phyloP scores from a whole-genome alignment of 2,797 vertebrate species.

The Denticeps clupeoides region DNA sequence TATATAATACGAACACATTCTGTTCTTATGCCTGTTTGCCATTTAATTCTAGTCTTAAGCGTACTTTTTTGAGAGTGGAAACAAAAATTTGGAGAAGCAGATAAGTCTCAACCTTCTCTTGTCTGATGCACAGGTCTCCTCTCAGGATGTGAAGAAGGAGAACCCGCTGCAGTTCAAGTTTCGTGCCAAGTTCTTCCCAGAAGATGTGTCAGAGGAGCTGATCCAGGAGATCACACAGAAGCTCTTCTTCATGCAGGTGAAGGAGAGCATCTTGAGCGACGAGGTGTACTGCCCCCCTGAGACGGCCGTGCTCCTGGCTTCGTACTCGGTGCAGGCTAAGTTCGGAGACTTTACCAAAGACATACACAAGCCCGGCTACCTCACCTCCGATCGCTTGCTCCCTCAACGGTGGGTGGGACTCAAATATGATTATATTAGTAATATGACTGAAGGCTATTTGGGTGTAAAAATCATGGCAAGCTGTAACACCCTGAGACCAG shows the following conservation, averaged over 20 bases:
- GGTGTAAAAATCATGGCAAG: too few relatives aligned
- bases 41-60: too few relatives aligned
- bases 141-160: slow-evolving; percentile 89
- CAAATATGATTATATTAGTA: too few relatives aligned
- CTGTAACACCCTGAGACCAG: too few relatives aligned
- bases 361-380: slow-evolving; percentile 75
- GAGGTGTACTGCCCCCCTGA: slow-evolving; percentile 94
- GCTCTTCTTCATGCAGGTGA: slow-evolving; percentile 95
- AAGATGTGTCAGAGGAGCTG: slow-evolving; percentile 88
- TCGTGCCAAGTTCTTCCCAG: slow-evolving; percentile 89
- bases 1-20: too few relatives aligned
- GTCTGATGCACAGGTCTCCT: slow-evolving; percentile 68
- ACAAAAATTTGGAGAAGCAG: too few relatives aligned
- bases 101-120: too few relatives aligned
- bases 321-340: slow-evolving; percentile 91
- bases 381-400: slow-evolving; percentile 77
- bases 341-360: slow-evolving; percentile 85
- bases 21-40: too few relatives aligned
- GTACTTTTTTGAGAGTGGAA: too few relatives aligned
- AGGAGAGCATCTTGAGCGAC: slow-evolving; percentile 82
- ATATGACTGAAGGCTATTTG: too few relatives aligned
- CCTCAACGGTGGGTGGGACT: slow-evolving; percentile 73
- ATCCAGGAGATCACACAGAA: slow-evolving; percentile 97
- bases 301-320: slow-evolving; percentile 89
- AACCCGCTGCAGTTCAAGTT: slow-evolving; percentile 91